A percentile compares a stretch with the other conserved stretches of the same genome.
Evolutionary conservation across 2,113 vertebrate genomes (phyloP).

Genomic region (Hemiscyllium ocellatum): DNA sequence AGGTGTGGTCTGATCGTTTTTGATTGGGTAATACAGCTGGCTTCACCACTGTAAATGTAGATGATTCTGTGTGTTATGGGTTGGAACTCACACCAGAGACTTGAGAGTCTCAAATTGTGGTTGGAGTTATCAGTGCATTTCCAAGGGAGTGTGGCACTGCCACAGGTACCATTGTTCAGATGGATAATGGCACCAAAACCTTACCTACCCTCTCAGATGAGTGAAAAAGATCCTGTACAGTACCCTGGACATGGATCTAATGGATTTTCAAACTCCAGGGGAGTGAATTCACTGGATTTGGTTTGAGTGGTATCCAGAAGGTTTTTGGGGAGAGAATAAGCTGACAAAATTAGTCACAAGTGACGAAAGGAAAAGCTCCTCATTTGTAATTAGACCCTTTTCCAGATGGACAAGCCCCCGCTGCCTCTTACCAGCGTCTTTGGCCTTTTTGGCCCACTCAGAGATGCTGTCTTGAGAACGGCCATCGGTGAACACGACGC

Average conservation of each 20-base stretch:
- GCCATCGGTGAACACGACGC: conserved; percentile 89
- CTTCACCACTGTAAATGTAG: no score
- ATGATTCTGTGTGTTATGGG: background rate
- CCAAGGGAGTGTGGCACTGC: background rate
- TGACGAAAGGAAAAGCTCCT: background rate
- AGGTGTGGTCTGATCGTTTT: no score
- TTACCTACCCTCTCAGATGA: background rate
- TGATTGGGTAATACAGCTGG: no score
- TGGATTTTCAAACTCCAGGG: background rate
- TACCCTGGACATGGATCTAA: no score
- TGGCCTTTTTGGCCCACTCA: conserved; percentile 78
- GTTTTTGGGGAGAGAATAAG: background rate
- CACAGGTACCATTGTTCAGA: background rate
- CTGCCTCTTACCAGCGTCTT: conserved; percentile 71
- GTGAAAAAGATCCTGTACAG: background rate
- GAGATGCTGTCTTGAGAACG: conserved; percentile 94
- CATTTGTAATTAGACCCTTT: background rate
- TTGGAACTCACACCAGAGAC: background rate
- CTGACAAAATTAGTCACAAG: background rate
- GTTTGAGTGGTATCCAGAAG: background rate
- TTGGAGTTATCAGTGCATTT: background rate
- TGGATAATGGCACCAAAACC: background rate
- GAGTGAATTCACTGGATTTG: background rate
- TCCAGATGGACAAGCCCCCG: background rate
- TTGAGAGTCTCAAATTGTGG: background rate